phyloP scores from a whole-genome alignment of 2,797 vertebrate genomes.

The Clarias fuscus region DNA sequence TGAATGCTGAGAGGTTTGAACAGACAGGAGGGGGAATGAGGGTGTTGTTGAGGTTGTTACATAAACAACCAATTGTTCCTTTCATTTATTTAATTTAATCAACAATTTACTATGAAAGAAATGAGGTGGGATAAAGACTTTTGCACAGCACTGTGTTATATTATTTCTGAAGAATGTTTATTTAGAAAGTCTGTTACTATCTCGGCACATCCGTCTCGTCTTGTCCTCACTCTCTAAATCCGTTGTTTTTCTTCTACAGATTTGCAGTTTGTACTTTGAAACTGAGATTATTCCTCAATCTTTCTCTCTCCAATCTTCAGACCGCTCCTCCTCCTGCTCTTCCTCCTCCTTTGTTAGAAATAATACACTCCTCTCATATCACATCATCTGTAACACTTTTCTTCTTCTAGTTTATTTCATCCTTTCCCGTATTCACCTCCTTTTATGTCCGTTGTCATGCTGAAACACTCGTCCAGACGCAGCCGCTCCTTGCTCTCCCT shows the following conservation, averaged over 20 bases:
- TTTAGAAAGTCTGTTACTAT: slow-evolving; percentile 13
- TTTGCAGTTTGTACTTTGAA: slow-evolving; percentile 51
- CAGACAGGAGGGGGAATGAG: too few relatives aligned
- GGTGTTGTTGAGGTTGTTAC: too few relatives aligned
- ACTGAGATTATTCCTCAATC: slow-evolving; percentile 24
- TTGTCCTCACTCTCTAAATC: slow-evolving; percentile 53
- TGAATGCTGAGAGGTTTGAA: too few relatives aligned
- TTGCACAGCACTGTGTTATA: too few relatives aligned
- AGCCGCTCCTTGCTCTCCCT: slow-evolving; percentile 81
- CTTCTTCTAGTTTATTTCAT: background rate
- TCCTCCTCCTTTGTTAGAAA: too few relatives aligned
- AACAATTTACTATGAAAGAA: too few relatives aligned
- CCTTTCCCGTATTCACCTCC: too few relatives aligned
- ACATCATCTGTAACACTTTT: background rate
- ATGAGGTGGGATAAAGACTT: too few relatives aligned
- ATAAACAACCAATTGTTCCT: too few relatives aligned
- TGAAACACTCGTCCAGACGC: slow-evolving; percentile 74
- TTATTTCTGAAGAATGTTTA: background rate
- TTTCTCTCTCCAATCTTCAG: slow-evolving; percentile 33
- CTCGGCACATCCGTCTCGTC: slow-evolving; percentile 60
- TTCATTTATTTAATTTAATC: too few relatives aligned
- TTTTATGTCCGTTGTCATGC: slow-evolving; percentile 61
- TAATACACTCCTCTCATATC: background rate
- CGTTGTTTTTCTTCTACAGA: slow-evolving; percentile 53
- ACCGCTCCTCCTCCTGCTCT: slow-evolving; percentile 17